Evolutionary conservation across 1,140 invertebrate species (phyloP).

Genomic region (Magallana angulata): DNA sequence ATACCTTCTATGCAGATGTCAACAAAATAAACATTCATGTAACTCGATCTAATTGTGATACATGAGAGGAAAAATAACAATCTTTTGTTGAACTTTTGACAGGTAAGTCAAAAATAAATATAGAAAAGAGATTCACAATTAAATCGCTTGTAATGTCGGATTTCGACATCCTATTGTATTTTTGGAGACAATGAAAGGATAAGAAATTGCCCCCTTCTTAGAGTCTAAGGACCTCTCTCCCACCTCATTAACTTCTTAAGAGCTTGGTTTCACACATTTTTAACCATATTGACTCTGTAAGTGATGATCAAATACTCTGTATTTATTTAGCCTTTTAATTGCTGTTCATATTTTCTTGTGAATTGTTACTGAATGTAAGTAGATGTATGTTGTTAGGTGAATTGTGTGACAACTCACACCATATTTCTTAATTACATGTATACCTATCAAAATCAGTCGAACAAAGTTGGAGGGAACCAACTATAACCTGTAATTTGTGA

Average conservation of each 20-base stretch:
- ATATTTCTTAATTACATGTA: too few relatives aligned
- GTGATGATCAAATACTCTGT: neutral
- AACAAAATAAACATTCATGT: constrained; percentile 7
- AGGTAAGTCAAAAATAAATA: neutral
- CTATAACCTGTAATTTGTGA: too few relatives aligned
- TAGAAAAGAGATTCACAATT: neutral
- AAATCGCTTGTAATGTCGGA: neutral
- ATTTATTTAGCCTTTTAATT: neutral
- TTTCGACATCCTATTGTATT: neutral
- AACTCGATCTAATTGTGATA: neutral
- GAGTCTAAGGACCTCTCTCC: neutral
- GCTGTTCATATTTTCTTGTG: too few relatives aligned
- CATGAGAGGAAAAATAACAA: neutral
- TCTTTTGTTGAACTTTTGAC: neutral
- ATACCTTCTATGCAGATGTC: neutral
- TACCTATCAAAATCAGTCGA: too few relatives aligned
- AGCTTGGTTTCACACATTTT: constrained; percentile 1
- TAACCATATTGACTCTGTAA: constrained; percentile 1
- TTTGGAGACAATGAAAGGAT: neutral
- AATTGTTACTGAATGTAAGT: too few relatives aligned
- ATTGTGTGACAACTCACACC: too few relatives aligned
- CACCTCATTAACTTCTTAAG: neutral
- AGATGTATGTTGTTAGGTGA: too few relatives aligned
- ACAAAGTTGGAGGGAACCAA: too few relatives aligned
- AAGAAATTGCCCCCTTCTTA: neutral